Percentiles rank a stretch among this genome's conserved stretches.
phyloP scores from a whole-genome alignment of 2,888 invertebrate species.

The Beris morrisii region DNA sequence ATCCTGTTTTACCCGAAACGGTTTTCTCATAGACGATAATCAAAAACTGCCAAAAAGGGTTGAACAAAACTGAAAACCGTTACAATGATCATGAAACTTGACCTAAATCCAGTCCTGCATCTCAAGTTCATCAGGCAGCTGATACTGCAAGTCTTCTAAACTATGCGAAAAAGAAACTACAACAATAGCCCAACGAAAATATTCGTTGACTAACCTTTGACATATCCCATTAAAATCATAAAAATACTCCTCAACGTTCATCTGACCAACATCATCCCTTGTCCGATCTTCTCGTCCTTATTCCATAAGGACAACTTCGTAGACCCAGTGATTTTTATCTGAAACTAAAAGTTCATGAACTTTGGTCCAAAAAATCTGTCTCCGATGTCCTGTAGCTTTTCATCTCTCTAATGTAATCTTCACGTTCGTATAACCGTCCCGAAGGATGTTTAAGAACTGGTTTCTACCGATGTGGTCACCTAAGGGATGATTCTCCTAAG shows the following conservation, averaged over 20 bases:
- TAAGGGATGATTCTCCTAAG: not conserved
- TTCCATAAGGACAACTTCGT: too few species aligned
- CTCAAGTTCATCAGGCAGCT: not conserved
- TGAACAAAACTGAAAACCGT: not conserved
- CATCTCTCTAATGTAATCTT: conserved; percentile 4
- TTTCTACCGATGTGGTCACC: not conserved
- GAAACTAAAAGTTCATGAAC: too few species aligned
- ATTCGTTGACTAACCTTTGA: conserved; percentile 10
- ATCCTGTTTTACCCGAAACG: too few species aligned
- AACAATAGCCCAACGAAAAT: not conserved
- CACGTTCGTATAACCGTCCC: conserved; percentile 3
- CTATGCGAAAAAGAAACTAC: not conserved
- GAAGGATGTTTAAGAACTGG: conserved; percentile 2
- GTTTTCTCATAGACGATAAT: too few species aligned
- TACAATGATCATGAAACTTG: not conserved
- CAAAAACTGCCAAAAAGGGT: too few species aligned
- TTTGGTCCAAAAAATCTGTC: not conserved
- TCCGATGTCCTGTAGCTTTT: conserved; percentile 7
- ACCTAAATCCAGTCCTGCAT: conserved; percentile 1
- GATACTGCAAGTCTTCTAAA: not conserved
- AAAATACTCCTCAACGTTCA: not conserved
- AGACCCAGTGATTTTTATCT: too few species aligned
- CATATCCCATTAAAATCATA: not conserved
- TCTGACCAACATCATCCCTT: not conserved
- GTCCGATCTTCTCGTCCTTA: not conserved